Evolutionary conservation across 2,888 invertebrate genomes (phyloP).

Genomic region (Synergus japonicus): DNA sequence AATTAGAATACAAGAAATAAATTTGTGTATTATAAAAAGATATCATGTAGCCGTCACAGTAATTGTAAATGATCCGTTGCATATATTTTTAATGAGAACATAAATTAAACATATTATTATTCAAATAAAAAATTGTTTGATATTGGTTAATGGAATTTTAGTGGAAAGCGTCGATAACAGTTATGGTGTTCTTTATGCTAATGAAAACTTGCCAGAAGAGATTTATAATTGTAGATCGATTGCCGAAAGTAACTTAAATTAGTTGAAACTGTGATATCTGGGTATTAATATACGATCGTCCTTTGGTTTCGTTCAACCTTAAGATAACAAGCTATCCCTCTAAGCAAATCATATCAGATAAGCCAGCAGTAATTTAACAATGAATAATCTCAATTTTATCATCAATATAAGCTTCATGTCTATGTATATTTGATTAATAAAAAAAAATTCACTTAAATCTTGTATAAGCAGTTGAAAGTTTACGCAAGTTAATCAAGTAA

Average conservation of each 20-base stretch:
- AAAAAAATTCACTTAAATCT: neutral
- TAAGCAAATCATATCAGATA: neutral
- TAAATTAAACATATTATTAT: neutral
- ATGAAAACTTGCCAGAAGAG: neutral
- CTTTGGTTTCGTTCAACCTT: neutral
- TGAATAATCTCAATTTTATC: neutral
- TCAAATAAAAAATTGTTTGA: neutral
- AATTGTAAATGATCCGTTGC: neutral
- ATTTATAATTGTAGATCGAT: slow-evolving; percentile 27
- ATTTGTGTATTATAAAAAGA: too few species aligned
- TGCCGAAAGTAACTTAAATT: slow-evolving; percentile 21
- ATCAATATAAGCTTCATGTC: neutral
- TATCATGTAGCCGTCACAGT: neutral
- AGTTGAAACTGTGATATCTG: slow-evolving; percentile 10
- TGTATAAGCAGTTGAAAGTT: neutral
- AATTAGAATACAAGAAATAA: too few species aligned
- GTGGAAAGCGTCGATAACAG: neutral
- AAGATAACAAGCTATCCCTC: neutral
- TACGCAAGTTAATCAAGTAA: neutral
- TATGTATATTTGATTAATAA: neutral
- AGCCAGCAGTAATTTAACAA: neutral
- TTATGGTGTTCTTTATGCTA: neutral
- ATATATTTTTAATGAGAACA: too few species aligned
- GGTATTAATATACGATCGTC: slow-evolving; percentile 3
- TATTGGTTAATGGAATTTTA: neutral